Evolutionary conservation across 2,888 invertebrate genomes (phyloP).

Genomic region (Agrochola lota): DNA sequence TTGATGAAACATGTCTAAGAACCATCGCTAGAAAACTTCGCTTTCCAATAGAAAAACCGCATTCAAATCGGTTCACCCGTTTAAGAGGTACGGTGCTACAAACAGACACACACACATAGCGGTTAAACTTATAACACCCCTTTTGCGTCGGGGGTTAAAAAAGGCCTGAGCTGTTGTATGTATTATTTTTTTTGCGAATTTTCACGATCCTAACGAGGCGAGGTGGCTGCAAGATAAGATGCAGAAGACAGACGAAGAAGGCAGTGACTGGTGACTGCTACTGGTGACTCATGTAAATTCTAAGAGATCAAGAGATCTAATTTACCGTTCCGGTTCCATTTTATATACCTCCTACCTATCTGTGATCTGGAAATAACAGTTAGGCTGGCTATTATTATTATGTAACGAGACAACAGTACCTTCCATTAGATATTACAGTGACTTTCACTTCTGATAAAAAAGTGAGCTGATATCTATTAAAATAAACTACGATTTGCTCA

Average conservation of each 20-base stretch:
- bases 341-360: not conserved
- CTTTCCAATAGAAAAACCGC: too few species aligned
- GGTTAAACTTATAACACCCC: too few species aligned
- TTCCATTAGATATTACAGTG: not conserved
- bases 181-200: not conserved
- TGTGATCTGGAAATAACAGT: not conserved
- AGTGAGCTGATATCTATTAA: not conserved
- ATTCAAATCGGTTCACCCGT: too few species aligned
- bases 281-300: not conserved
- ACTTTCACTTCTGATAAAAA: conserved; percentile 11
- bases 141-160: not conserved
- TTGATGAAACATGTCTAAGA: too few species aligned
- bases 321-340: conserved; percentile 6
- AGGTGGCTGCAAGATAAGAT: not conserved
- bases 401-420: not conserved
- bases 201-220: too few species aligned
- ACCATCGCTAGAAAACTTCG: too few species aligned
- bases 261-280: not conserved
- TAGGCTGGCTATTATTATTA: not conserved
- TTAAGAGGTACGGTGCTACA: too few species aligned
- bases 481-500: not conserved
- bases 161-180: not conserved
- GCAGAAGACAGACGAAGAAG: not conserved
- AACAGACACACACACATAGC: too few species aligned
- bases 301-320: not conserved